Conservation (phyloP, 2,113 vertebrate genomes). For the Cyanocitta stelleri region DNA sequence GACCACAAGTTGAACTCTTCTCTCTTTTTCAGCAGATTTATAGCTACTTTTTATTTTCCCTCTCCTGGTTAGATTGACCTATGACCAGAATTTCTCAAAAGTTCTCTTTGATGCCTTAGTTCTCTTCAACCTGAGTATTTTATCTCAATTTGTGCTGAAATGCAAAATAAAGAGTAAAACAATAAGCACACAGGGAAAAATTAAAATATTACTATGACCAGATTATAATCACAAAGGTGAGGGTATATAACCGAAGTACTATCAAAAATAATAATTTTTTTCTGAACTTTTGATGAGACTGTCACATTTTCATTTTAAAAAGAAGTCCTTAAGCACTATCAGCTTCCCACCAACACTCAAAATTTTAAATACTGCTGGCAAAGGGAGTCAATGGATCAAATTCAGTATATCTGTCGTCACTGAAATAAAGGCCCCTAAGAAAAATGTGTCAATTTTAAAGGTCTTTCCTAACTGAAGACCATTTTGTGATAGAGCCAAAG, state of each 20-base stretch:
- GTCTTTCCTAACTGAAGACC: slow-evolving; percentile 82
- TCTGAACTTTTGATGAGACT: slow-evolving; percentile 53
- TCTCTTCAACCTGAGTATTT: background rate
- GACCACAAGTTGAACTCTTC: background rate
- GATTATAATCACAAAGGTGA: background rate
- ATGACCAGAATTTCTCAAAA: slow-evolving; percentile 34
- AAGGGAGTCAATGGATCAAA: slow-evolving; percentile 76
- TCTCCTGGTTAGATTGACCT: slow-evolving; percentile 32
- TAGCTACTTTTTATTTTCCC: slow-evolving; percentile 29
- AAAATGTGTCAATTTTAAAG: slow-evolving; percentile 83
- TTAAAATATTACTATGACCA: background rate
- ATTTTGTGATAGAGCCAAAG: slow-evolving; percentile 89
- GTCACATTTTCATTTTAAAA: slow-evolving; percentile 35
- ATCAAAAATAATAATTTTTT: background rate
- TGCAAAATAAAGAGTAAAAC: background rate
- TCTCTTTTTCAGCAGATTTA: slow-evolving; percentile 41
- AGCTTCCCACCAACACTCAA: slow-evolving; percentile 65
- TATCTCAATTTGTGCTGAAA: background rate
- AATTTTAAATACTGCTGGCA: slow-evolving; percentile 73
- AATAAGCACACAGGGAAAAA: background rate
- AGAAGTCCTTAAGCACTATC: slow-evolving; percentile 51
- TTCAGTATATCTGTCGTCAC: slow-evolving; percentile 75
- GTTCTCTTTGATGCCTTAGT: slow-evolving; percentile 42
- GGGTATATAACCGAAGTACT: background rate
- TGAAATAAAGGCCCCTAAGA: slow-evolving; percentile 77